These are phyloP conservation scores for Agrotis exclamationis DNA, from an alignment of 2,888 invertebrate genomes.

Conservation along the genomic window DNA sequence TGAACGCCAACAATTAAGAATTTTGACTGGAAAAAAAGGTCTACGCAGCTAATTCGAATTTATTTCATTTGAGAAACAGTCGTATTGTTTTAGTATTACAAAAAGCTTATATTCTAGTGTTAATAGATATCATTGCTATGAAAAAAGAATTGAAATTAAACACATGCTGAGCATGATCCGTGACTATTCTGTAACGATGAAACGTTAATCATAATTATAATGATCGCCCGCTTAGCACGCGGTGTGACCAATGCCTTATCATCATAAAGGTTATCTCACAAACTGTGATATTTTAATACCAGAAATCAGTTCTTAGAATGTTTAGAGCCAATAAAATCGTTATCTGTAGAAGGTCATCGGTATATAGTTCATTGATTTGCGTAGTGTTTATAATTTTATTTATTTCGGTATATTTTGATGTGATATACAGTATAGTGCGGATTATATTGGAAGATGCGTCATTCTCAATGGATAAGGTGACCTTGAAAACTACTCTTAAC, in stretches of 20 bases:
- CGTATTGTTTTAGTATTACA: no score
- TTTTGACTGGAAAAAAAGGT: no score
- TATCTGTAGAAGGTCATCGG: slow-evolving; percentile 39
- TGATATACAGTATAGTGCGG: not conserved
- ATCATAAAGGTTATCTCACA: slow-evolving; percentile 46
- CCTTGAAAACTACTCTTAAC: not conserved
- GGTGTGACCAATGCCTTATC: slow-evolving; percentile 3
- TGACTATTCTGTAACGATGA: no score
- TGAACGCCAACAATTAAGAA: no score
- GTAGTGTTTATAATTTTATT: slow-evolving; percentile 5
- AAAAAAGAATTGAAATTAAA: no score
- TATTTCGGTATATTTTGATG: not conserved
- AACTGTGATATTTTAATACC: slow-evolving; percentile 25
- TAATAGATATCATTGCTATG: no score
- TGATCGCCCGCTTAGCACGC: not conserved
- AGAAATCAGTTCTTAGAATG: slow-evolving; percentile 38
- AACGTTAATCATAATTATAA: no score
- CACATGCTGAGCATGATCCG: no score
- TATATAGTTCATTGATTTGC: slow-evolving; percentile 32
- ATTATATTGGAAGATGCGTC: slow-evolving; percentile 4
- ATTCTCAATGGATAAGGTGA: slow-evolving; percentile 7
- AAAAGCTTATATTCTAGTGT: no score
- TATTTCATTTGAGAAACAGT: no score
- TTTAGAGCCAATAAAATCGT: slow-evolving; percentile 27
- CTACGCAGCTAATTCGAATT: no score